Percentiles rank a stretch among this genome's conserved stretches.
Evolutionary conservation across 2,113 vertebrate genomes (phyloP).

Genomic region (Sitta europaea): DNA sequence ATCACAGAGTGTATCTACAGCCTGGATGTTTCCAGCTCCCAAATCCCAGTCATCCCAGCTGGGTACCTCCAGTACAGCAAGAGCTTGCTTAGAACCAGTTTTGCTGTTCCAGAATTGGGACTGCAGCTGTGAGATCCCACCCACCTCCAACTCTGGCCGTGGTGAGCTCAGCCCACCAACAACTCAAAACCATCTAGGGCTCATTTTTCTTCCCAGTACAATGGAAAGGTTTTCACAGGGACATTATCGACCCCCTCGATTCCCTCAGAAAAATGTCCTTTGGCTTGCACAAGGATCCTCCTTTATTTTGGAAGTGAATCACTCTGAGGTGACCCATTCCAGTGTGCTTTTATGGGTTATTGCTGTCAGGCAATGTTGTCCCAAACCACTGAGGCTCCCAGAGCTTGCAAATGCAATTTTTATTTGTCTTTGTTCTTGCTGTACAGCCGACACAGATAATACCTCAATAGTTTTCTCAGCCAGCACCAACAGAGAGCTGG

Average conservation of each 20-base stretch:
- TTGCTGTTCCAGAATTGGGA: not conserved
- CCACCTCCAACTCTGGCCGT: not conserved
- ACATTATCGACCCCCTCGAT: not conserved
- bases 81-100: not conserved
- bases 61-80: not conserved
- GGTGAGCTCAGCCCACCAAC: not conserved
- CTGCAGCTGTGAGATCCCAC: not conserved
- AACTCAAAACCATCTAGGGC: not conserved
- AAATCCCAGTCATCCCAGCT: not conserved
- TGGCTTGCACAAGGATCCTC: not conserved
- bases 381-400: not conserved
- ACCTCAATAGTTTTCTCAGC: constrained; percentile 4
- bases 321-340: not conserved
- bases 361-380: not conserved
- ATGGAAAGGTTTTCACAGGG: not conserved
- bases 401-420: not conserved
- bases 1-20: not conserved
- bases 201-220: not conserved
- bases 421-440: not conserved
- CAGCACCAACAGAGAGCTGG: constrained; percentile 19
- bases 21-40: not conserved
- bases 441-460: not conserved
- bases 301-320: not conserved
- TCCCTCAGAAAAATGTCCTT: not conserved
- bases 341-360: not conserved